Conservation (phyloP, 2,888 invertebrate species). For the Pseudanteris insignis region DNA sequence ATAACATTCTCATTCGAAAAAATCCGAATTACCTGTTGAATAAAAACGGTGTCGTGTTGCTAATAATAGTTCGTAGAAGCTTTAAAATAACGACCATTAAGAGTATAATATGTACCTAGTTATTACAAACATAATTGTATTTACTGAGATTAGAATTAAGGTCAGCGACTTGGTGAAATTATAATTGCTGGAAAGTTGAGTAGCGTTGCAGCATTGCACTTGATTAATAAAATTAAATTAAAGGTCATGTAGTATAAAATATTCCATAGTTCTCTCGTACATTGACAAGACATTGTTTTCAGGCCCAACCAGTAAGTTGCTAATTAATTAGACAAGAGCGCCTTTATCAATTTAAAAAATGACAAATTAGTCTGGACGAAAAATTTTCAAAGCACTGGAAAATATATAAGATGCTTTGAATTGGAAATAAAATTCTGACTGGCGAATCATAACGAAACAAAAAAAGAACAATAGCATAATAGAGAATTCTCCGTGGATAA, state of each 20-base stretch:
- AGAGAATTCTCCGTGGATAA: too few relatives aligned
- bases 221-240: slow-evolving; percentile 16
- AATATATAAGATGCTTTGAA: too few relatives aligned
- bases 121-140: slow-evolving; percentile 19
- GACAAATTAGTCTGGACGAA: too few relatives aligned
- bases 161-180: slow-evolving; percentile 17
- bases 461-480: too few relatives aligned
- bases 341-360: too few relatives aligned
- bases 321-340: too few relatives aligned
- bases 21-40: slow-evolving; percentile 10
- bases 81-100: slow-evolving; percentile 5
- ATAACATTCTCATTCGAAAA: too few relatives aligned
- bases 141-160: slow-evolving; percentile 16
- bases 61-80: slow-evolving; percentile 2
- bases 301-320: too few relatives aligned
- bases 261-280: not conserved
- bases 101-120: slow-evolving; percentile 9
- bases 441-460: too few relatives aligned
- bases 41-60: slow-evolving; percentile 2
- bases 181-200: slow-evolving; percentile 17
- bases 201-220: slow-evolving; percentile 1
- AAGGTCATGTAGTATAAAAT: not conserved
- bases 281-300: too few relatives aligned
- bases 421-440: too few relatives aligned
- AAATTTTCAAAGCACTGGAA: too few relatives aligned